phyloP scores from a whole-genome alignment of 2,888 invertebrate species.

The Platycheirus rosarum region DNA sequence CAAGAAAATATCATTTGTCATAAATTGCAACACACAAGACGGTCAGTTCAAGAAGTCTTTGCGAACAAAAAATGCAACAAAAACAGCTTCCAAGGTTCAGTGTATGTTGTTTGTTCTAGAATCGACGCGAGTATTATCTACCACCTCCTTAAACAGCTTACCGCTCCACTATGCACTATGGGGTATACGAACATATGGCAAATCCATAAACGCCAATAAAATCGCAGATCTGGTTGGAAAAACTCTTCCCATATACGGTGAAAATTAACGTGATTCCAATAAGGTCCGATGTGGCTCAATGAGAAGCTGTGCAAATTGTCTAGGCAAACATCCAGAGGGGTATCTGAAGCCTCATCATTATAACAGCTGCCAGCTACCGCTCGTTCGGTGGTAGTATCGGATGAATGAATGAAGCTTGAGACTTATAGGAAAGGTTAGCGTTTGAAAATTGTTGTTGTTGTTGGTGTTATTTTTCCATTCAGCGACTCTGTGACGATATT shows the following conservation, averaged over 20 bases:
- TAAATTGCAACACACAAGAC: constrained; percentile 37
- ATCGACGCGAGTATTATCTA: constrained; percentile 39
- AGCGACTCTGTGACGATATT: constrained; percentile 47
- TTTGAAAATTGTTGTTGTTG: constrained; percentile 46
- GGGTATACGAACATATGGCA: constrained; percentile 60
- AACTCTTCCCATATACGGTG: constrained; percentile 79
- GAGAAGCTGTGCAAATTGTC: constrained; percentile 27
- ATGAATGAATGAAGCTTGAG: constrained; percentile 57
- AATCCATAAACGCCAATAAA: constrained; percentile 56
- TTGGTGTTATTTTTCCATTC: constrained; percentile 39
- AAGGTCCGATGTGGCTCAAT: constrained; percentile 69
- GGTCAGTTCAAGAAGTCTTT: constrained; percentile 18
- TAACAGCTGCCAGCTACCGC: no score
- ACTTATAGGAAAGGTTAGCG: constrained; percentile 60
- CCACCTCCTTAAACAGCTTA: constrained; percentile 55
- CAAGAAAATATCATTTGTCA: constrained; percentile 58
- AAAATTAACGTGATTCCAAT: constrained; percentile 77
- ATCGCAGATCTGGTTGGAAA: constrained; percentile 77
- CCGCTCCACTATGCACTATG: constrained; percentile 18
- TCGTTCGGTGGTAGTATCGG: constrained; percentile 7
- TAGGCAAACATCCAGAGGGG: constrained; percentile 4
- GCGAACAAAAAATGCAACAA: constrained; percentile 3
- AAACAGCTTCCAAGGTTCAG: constrained; percentile 37
- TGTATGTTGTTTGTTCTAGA: constrained; percentile 55
- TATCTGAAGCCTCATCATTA: not conserved